Evolutionary conservation across 1,140 invertebrate genomes (phyloP), one percentile per base, ranked within the genome.

Genomic region (Tetramorium simillimum): DNA sequence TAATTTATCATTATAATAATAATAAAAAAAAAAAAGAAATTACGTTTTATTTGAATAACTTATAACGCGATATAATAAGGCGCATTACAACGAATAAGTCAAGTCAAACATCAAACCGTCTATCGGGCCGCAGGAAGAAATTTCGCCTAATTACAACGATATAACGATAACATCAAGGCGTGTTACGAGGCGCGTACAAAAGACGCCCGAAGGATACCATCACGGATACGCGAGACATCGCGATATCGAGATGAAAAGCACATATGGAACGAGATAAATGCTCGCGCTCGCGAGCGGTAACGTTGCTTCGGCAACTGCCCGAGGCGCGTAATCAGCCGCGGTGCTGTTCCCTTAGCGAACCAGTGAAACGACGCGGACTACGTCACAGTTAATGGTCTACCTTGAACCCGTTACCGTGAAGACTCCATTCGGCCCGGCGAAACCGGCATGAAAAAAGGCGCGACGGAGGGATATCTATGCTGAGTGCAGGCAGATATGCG

Each of bases 331-430:
- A 89, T 91, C 88, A 89, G 77, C 63, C 69, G 49, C 49, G 75
- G 56, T 76, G 80, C 73, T 89, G 67, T 77, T 87, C 77, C 43
- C 69, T 73, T 49, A 53, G 89, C 80, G 75, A 89, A 85, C 72
- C 86, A 77, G 43, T 21, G 51, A 46, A 58, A 73, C 56, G 56
- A 84, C 49, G 80, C 69, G 69, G 73, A 88, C 89, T 62, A 90
- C 89, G 89, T 90, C 88, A 90, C 78, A 90, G 88, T 87, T 90
- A 90, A 90, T 92, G 90, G 86, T 87, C 85, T 87, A 88, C 91
- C 91, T 90, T 89, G 90, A 90, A 92, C 87, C 90, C 91, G 88
- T 92, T 91, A 92, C 87, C 86, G 63, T 86, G 86, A 91, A 73
- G 88, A 90, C 89, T 90, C 88, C 78, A 85, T 87, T 90, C 43